A percentile compares a stretch with the other conserved stretches of the same genome.
These are phyloP conservation scores for Theocolax elegans DNA, from an alignment of 1,140 invertebrate genomes.

Conservation along the genomic window DNA sequence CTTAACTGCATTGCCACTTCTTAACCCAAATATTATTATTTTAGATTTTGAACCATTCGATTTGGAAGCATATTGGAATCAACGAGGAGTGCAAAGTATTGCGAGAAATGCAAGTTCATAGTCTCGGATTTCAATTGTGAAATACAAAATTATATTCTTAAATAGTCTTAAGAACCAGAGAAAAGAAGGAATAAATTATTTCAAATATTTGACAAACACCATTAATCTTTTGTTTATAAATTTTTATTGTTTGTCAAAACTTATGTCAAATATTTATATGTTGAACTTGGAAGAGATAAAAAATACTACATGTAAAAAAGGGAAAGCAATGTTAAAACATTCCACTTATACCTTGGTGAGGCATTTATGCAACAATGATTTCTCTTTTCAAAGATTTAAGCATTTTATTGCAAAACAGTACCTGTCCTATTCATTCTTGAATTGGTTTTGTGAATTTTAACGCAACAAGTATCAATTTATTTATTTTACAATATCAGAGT, in stretches of 20 bases:
- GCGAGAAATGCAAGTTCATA: constrained; percentile 65
- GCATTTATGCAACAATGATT: constrained; percentile 29
- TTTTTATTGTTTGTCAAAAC: constrained; percentile 28
- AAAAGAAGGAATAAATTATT: constrained; percentile 39
- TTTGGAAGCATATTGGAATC: constrained; percentile 72
- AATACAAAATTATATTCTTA: constrained; percentile 61
- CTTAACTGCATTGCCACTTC: no score
- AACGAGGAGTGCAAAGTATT: constrained; percentile 68
- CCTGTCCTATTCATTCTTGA: constrained; percentile 31
- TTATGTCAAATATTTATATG: constrained; percentile 12
- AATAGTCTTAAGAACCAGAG: constrained; percentile 64
- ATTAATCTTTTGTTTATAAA: constrained; percentile 3
- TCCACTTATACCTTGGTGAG: constrained; percentile 28
- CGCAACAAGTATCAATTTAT: constrained; percentile 29
- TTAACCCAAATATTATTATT: no score
- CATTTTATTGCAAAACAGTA: constrained; percentile 25
- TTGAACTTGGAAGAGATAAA: constrained; percentile 29
- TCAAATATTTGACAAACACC: constrained; percentile 27
- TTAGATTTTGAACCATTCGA: constrained; percentile 73
- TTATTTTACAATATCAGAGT: constrained; percentile 39
- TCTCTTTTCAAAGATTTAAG: constrained; percentile 28
- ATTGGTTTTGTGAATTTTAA: constrained; percentile 36
- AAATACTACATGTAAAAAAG: constrained; percentile 16
- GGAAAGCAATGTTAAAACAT: constrained; percentile 31
- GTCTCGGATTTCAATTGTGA: constrained; percentile 59